Percentiles rank a stretch among this genome's conserved stretches.
These are phyloP conservation scores for Cabera pusaria DNA, from an alignment of 2,888 invertebrate species.

Conservation along the genomic window DNA sequence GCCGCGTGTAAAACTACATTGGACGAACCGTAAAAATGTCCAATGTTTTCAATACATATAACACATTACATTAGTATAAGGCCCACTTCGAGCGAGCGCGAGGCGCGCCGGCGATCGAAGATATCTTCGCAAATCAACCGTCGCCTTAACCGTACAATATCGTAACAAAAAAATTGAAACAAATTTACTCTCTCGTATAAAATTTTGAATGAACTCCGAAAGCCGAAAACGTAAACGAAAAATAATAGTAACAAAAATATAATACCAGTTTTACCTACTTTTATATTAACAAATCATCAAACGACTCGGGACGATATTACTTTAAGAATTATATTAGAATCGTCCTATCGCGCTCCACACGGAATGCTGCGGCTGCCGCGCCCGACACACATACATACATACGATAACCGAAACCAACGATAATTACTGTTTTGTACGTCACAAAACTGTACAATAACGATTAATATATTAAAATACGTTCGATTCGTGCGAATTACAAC, in stretches of 20 bases:
- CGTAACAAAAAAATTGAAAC: slow-evolving; percentile 51
- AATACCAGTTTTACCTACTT: slow-evolving; percentile 68
- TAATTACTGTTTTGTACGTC: slow-evolving; percentile 14
- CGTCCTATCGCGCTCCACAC: slow-evolving; percentile 66
- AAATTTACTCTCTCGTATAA: slow-evolving; percentile 42
- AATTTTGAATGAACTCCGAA: slow-evolving; percentile 60
- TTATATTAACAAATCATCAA: slow-evolving; percentile 77
- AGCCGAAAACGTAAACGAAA: slow-evolving; percentile 67
- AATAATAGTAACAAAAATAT: slow-evolving; percentile 69
- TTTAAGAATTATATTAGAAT: slow-evolving; percentile 83
- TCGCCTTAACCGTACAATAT: slow-evolving; percentile 32
- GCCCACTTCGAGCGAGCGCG: slow-evolving; percentile 37
- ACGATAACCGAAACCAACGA: slow-evolving; percentile 31
- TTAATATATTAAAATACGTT: slow-evolving; percentile 16
- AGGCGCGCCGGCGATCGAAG: slow-evolving; percentile 35
- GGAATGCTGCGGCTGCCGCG: slow-evolving; percentile 55
- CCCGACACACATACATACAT: no score
- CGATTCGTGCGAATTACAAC: slow-evolving; percentile 23
- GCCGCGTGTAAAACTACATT: slow-evolving; percentile 75
- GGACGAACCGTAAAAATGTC: slow-evolving; percentile 66
- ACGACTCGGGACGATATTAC: slow-evolving; percentile 80
- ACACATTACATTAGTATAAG: slow-evolving; percentile 39
- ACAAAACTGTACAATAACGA: slow-evolving; percentile 25
- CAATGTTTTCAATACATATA: slow-evolving; percentile 45
- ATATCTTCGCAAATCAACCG: slow-evolving; percentile 38